Conservation (phyloP, 2,797 vertebrate species). For the Rhadinocentrus ornatus region DNA sequence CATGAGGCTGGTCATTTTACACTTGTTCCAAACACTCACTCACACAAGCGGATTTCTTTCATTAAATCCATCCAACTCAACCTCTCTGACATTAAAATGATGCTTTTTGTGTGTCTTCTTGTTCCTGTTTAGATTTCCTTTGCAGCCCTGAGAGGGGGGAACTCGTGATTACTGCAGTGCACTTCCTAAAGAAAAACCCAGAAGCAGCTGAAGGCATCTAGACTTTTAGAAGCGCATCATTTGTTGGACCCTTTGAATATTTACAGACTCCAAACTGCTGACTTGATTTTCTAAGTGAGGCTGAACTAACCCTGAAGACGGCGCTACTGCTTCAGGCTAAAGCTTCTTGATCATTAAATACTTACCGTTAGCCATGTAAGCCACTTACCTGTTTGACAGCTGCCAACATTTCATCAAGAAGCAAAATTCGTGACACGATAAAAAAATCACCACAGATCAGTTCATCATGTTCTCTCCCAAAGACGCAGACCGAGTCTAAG, state of each 20-base stretch:
- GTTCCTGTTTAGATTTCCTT: slow-evolving; percentile 4
- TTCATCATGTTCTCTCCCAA: slow-evolving; percentile 45
- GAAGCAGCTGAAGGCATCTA: no score
- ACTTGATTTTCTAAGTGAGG: background rate
- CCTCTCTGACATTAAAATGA: background rate
- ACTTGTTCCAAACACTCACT: background rate
- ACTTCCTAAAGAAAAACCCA: no score
- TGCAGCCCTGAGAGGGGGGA: slow-evolving; percentile 15
- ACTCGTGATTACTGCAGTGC: slow-evolving; percentile 1
- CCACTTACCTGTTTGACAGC: slow-evolving; percentile 78
- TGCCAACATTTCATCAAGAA: slow-evolving; percentile 52
- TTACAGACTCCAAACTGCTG: slow-evolving; percentile 8
- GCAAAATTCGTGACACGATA: slow-evolving; percentile 45
- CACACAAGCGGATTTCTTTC: slow-evolving; percentile 12
- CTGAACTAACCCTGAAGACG: background rate
- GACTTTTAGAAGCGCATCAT: no score
- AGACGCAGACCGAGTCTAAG: slow-evolving; percentile 40
- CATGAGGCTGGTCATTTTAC: slow-evolving; percentile 39
- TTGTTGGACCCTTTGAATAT: background rate
- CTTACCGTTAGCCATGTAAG: slow-evolving; percentile 61
- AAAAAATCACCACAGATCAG: slow-evolving; percentile 51
- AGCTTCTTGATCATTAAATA: slow-evolving; percentile 46
- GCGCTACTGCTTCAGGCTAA: background rate
- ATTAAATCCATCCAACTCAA: slow-evolving; percentile 6
- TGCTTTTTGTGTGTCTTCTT: background rate